A percentile compares a stretch with the other conserved stretches of the same genome.
These are phyloP conservation scores for Phrynocephalus forsythii DNA, from an alignment of 2,797 vertebrate genomes.

Conservation along the genomic window DNA sequence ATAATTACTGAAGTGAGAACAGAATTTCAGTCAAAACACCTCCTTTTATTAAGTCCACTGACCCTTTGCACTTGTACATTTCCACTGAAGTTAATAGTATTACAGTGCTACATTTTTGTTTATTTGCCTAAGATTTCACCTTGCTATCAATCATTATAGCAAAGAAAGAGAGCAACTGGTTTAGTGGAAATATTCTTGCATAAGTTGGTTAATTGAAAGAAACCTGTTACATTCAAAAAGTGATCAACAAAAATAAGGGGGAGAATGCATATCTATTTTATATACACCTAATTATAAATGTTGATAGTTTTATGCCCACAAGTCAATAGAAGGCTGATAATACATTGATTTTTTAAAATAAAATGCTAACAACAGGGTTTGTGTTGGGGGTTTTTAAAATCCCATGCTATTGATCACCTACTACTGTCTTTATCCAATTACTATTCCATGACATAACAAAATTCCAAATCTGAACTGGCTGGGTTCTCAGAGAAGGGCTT, in stretches of 20 bases:
- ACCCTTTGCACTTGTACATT: slow-evolving; percentile 6
- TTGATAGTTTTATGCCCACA: background rate
- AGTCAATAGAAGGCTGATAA: background rate
- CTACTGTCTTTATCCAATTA: background rate
- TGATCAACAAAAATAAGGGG: background rate
- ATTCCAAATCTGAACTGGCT: background rate
- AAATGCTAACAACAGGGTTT: background rate
- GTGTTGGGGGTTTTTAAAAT: background rate
- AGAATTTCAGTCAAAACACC: slow-evolving; percentile 29
- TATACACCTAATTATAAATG: background rate
- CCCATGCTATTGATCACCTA: background rate
- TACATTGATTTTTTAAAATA: background rate
- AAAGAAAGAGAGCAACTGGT: background rate
- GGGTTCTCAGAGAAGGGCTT: background rate
- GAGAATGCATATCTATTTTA: background rate
- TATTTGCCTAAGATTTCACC: background rate
- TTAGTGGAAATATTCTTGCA: background rate
- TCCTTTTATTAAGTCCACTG: background rate
- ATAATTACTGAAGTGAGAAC: slow-evolving; percentile 54
- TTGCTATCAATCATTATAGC: background rate
- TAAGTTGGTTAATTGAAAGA: background rate
- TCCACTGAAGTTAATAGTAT: slow-evolving; percentile 3
- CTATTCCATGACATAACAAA: background rate
- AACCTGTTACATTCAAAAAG: background rate
- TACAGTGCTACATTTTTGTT: background rate